Base-by-base conservation (phyloP, 2,888 invertebrate species). In the Cryptops parisi region DNA sequence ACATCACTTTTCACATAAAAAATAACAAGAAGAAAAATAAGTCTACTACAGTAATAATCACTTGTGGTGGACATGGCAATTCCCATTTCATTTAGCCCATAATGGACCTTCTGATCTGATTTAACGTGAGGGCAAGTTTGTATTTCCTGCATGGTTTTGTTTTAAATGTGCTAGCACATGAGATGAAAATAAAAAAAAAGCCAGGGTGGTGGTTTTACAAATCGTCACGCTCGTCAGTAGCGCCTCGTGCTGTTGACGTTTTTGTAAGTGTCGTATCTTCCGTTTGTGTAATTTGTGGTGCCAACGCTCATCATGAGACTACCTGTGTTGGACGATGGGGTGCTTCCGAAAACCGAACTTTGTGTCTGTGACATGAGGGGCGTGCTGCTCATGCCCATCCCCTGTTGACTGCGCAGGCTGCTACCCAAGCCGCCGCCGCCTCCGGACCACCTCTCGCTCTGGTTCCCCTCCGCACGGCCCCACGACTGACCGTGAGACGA, bases 211-310 rank as follows among this genome's bases (percentile, higher is more conserved):
- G n/a, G 15, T 33, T 33, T 33, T 9, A 9, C 9, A 9, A 33
- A 33, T 33, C 33, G 15, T 15, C 15, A 9, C 15, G 33, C 15
- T 33, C 15, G 9, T 49, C 21, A 47, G 24, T 54, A 56, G 24
- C 56, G 45, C 6, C 56, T 47, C 41, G 54, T 52, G 9, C 43
- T 52, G 39, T 44, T 56, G 39, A 53, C 41, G 2, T 47, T 38
- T 53, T 57, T 57, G 25, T 57, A 57, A 17, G 48, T 24, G 33
- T 57, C 57, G 40, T 54, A 57, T 46, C 57, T 43, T n/a, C 55
- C 57, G 3, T 27, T 45, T 17, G 47, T 23, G 27, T 53, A 53
- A 5, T 39, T 54, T 3, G 52, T 24, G 24, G 54, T 49, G 1
- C 53, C 50, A 6, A 47, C 56, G 21, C 27, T 40, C 48, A 57